A percentile compares a stretch with the other conserved stretches of the same genome.
These are phyloP conservation scores for Dendrolimus punctatus DNA, from an alignment of 1,140 invertebrate species.

Conservation along the genomic window DNA sequence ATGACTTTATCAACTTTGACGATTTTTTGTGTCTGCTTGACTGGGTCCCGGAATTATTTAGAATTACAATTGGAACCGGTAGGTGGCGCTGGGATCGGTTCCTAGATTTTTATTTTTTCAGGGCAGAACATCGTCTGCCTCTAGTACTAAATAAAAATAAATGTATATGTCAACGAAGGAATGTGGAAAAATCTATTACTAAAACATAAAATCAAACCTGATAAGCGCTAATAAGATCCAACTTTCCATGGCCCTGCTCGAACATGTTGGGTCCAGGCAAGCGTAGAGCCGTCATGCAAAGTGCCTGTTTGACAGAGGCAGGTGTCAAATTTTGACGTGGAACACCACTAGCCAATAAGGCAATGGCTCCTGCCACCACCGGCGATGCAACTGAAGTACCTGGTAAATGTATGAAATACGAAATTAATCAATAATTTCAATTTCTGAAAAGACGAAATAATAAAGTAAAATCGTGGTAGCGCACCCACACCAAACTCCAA, in stretches of 20 bases:
- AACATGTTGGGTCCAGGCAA: slow-evolving; percentile 94
- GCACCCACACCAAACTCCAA: too few relatives aligned
- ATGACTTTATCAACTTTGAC: too few relatives aligned
- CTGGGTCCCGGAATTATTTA: too few relatives aligned
- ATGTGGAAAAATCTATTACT: too few relatives aligned
- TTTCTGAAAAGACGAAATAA: not conserved
- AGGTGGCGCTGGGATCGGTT: too few relatives aligned
- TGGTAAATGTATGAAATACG: slow-evolving; percentile 8
- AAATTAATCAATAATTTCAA: not conserved
- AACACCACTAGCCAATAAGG: slow-evolving; percentile 85
- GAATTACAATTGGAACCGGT: too few relatives aligned
- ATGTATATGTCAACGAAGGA: too few relatives aligned
- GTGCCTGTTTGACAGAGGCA: slow-evolving; percentile 94
- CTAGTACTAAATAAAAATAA: too few relatives aligned
- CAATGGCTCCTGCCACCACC: slow-evolving; percentile 94
- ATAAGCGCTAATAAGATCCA: slow-evolving; percentile 91
- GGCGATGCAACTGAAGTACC: slow-evolving; percentile 95
- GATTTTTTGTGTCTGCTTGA: too few relatives aligned
- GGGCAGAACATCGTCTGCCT: too few relatives aligned
- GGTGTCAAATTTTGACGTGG: slow-evolving; percentile 81
- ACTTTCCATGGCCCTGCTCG: slow-evolving; percentile 96
- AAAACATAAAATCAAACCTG: slow-evolving; percentile 41
- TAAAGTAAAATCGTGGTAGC: too few relatives aligned
- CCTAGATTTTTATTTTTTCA: too few relatives aligned
- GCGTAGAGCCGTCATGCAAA: slow-evolving; percentile 89